These are phyloP conservation scores for Tragelaphus scriptus DNA, from an alignment of 2,113 vertebrate genomes.

Conservation along the genomic window DNA sequence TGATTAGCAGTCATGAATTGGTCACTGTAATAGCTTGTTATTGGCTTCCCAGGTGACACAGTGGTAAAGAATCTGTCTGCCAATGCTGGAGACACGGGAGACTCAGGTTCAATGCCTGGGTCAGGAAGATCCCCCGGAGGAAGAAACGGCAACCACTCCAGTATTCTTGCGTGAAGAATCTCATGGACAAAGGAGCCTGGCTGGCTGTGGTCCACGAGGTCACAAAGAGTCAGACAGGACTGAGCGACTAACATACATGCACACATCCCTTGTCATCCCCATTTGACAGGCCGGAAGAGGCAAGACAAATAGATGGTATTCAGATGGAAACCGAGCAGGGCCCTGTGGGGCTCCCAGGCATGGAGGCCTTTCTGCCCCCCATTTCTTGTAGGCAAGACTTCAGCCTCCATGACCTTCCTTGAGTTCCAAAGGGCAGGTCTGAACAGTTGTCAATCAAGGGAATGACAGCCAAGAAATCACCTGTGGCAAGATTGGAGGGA, in stretches of 20 bases:
- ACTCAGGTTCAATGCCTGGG: not conserved
- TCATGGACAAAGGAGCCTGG: not conserved
- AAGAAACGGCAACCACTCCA: not conserved
- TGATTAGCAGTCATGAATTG: not conserved
- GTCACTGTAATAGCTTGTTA: not conserved
- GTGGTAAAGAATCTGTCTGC: not conserved
- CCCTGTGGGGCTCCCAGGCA: not conserved
- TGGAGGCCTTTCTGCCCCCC: not conserved
- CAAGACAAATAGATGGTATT: not conserved
- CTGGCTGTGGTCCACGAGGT: fast-evolving
- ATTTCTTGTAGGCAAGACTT: not conserved
- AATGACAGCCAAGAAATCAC: not conserved
- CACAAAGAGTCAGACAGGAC: not conserved
- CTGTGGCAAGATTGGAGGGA: not conserved
- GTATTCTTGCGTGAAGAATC: not conserved
- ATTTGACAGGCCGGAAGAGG: not conserved
- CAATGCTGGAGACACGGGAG: not conserved
- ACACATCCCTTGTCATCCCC: not conserved
- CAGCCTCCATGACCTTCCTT: not conserved
- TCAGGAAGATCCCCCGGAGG: not conserved
- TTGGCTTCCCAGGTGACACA: not conserved
- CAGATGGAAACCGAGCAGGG: not conserved
- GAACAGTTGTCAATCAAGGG: not conserved
- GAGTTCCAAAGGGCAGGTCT: not conserved
- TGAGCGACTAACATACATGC: not conserved